Conservation (phyloP, 2,113 vertebrate species). For the Sorex araneus region DNA sequence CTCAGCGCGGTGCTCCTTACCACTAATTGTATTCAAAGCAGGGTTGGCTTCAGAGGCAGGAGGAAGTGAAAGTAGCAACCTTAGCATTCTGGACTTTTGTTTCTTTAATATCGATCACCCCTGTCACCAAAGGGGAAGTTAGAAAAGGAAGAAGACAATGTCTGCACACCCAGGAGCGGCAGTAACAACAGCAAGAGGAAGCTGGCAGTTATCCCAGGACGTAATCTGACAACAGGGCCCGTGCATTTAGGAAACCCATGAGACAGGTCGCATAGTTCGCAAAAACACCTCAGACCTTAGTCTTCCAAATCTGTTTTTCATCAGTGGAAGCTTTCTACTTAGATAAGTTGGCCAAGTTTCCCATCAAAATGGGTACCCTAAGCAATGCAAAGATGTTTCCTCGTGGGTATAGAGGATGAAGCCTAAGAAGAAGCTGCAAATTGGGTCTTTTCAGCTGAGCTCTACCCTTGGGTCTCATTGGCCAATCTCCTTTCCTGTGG, state of each 20-base stretch:
- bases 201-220: constrained; percentile 69
- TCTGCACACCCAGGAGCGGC: not conserved
- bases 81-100: constrained; percentile 69
- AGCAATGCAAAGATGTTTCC: not conserved
- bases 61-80: constrained; percentile 81
- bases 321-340: not conserved
- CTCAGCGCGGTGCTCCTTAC: not conserved
- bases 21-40: constrained; percentile 58
- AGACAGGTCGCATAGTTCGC: not conserved
- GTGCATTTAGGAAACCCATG: not conserved
- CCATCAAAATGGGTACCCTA: not conserved
- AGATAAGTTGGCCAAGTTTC: not conserved
- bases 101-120: constrained; percentile 42
- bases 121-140: constrained; percentile 72
- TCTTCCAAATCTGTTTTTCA: not conserved
- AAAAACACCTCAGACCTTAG: not conserved
- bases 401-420: not conserved
- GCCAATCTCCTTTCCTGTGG: not conserved
- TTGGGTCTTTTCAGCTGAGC: not conserved
- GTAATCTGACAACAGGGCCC: constrained; percentile 67
- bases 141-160: constrained; percentile 40
- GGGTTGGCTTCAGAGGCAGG: not conserved
- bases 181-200: constrained; percentile 68
- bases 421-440: not conserved
- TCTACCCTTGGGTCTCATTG: not conserved